Percentiles rank a stretch among this genome's conserved stretches.
These are phyloP conservation scores for Orientallactaga bullata DNA, from an alignment of 2,113 vertebrate genomes.

Conservation along the genomic window DNA sequence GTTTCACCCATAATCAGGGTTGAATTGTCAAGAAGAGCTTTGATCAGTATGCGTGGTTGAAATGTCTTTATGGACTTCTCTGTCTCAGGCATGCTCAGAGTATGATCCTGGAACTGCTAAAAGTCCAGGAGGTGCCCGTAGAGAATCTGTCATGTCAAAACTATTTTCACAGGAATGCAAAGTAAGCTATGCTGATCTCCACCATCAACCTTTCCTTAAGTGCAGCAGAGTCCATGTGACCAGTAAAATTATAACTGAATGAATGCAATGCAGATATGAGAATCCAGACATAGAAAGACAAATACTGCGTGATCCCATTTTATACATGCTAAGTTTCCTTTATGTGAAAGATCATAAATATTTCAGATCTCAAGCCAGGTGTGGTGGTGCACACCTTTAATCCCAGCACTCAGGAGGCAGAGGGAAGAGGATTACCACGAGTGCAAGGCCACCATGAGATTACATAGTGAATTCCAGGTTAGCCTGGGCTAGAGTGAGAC, in stretches of 20 bases:
- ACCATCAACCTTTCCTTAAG: not conserved
- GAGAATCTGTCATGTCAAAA: not conserved
- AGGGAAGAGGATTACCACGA: too few species aligned
- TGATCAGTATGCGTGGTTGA: not conserved
- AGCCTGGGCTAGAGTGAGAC: too few species aligned
- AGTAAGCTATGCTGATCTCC: not conserved
- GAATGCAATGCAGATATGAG: not conserved
- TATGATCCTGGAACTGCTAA: not conserved
- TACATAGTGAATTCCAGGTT: too few species aligned
- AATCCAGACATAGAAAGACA: not conserved
- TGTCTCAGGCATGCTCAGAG: not conserved
- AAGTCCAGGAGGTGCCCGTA: not conserved
- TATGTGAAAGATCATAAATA: not conserved
- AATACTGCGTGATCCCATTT: not conserved
- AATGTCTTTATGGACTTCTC: constrained; percentile 19
- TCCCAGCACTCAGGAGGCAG: too few species aligned
- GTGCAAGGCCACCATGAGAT: too few species aligned
- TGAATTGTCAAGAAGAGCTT: not conserved
- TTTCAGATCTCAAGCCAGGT: too few species aligned
- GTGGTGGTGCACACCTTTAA: too few species aligned
- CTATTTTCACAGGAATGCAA: not conserved
- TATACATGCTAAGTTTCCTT: not conserved
- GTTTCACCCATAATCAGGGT: not conserved
- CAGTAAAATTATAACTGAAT: not conserved
- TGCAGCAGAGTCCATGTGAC: not conserved